phyloP scores from a whole-genome alignment of 2,797 vertebrate genomes.

The Pagetopsis macropterus region DNA sequence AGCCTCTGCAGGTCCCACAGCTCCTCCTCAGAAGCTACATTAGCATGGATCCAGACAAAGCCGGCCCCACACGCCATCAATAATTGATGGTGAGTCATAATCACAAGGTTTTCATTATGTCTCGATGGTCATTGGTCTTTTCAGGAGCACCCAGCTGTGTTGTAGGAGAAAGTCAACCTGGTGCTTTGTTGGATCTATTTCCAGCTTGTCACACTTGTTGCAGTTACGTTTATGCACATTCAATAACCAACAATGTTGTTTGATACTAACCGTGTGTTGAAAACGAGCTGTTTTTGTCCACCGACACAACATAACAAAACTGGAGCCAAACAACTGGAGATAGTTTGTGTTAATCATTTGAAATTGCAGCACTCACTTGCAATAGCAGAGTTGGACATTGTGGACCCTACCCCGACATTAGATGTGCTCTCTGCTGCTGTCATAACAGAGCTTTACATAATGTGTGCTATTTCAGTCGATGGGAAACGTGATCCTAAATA shows the following conservation, averaged over 20 bases:
- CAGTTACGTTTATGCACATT: slow-evolving; percentile 4
- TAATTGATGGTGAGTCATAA: slow-evolving; percentile 79
- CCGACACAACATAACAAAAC: slow-evolving; percentile 3
- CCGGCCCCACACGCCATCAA: slow-evolving; percentile 64
- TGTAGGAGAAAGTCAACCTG: slow-evolving; percentile 62
- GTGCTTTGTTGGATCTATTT: slow-evolving; percentile 40
- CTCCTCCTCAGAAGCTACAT: slow-evolving; percentile 69
- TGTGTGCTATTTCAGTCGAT: slow-evolving; percentile 72
- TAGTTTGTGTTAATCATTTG: slow-evolving; percentile 26
- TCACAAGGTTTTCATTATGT: slow-evolving; percentile 69
- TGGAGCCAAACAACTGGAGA: neutral
- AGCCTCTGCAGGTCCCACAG: slow-evolving; percentile 65
- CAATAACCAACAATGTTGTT: neutral
- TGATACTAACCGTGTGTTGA: neutral
- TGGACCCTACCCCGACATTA: slow-evolving; percentile 22
- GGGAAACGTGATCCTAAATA: slow-evolving; percentile 76
- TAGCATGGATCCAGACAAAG: slow-evolving; percentile 78
- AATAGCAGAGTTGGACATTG: slow-evolving; percentile 5
- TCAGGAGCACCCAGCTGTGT: slow-evolving; percentile 68
- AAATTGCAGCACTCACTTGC: slow-evolving; percentile 14
- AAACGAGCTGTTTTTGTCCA: neutral
- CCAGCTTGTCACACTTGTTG: slow-evolving; percentile 22
- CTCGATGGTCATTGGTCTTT: slow-evolving; percentile 52
- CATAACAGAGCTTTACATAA: slow-evolving; percentile 74
- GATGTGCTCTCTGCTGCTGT: slow-evolving; percentile 47